phyloP scores from a whole-genome alignment of 2,113 vertebrate genomes.

The Phalacrocorax brasilianus region DNA sequence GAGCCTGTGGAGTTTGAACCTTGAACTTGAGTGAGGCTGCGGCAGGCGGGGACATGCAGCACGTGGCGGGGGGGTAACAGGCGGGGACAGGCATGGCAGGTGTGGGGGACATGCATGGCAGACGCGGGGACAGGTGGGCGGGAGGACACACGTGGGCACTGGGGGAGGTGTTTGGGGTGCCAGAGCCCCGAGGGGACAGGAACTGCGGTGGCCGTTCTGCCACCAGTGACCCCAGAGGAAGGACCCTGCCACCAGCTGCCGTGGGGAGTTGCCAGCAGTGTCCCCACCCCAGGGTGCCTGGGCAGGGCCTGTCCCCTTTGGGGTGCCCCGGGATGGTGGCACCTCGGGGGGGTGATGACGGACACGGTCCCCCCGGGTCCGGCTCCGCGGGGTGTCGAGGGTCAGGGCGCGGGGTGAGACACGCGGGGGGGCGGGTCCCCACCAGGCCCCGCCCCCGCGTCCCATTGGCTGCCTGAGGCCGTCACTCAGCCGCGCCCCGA shows the following conservation, averaged over 20 bases:
- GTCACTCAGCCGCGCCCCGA: background rate
- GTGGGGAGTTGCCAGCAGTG: background rate
- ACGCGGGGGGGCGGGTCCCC: background rate
- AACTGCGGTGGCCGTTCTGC: background rate
- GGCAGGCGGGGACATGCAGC: background rate
- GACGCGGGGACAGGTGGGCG: too few relatives aligned
- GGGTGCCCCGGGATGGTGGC: too few relatives aligned
- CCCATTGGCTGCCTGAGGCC: background rate
- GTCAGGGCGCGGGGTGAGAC: background rate
- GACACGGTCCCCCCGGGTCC: background rate
- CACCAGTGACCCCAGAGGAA: background rate
- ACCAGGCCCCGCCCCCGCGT: too few relatives aligned
- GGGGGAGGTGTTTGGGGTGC: background rate
- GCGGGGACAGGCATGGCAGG: background rate
- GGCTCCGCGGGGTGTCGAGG: background rate
- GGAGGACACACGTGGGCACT: background rate
- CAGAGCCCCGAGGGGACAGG: too few relatives aligned
- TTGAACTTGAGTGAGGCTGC: background rate
- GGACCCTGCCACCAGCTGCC: background rate
- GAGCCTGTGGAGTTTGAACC: constrained; percentile 12
- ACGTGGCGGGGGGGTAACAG: background rate
- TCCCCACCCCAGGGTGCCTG: background rate
- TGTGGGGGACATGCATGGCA: too few relatives aligned
- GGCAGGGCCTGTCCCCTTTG: background rate
- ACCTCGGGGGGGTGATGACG: too few relatives aligned